phyloP scores from a whole-genome alignment of 1,140 invertebrate species.

The Papilio glaucus region DNA sequence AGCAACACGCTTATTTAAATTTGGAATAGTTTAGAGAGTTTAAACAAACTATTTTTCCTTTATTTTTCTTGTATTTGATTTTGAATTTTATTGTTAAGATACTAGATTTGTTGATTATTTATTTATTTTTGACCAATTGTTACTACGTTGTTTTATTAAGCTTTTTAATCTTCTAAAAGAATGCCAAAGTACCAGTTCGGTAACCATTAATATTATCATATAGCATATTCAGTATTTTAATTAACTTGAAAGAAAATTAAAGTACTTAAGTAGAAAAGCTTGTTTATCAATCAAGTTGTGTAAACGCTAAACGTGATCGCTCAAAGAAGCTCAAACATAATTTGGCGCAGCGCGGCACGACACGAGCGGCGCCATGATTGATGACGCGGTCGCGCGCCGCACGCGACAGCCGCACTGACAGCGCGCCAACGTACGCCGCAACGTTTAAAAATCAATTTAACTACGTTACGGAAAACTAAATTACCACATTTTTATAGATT shows the following conservation, averaged over 20 bases:
- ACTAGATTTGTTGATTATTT: too few species aligned
- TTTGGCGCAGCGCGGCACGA: constrained; percentile 13
- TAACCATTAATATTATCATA: neutral
- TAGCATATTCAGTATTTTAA: neutral
- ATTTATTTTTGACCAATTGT: too few species aligned
- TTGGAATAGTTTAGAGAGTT: too few species aligned
- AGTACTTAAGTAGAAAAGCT: constrained; percentile 10
- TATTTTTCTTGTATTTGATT: too few species aligned
- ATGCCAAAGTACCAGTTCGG: neutral
- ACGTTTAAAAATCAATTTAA: neutral
- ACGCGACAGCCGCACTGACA: neutral
- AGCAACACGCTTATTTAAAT: too few species aligned
- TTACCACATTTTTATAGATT: too few species aligned
- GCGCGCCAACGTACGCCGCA: neutral
- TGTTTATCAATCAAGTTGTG: constrained; percentile 33
- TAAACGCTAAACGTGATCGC: constrained; percentile 28
- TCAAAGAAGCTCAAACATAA: constrained; percentile 36
- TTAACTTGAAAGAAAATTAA: constrained; percentile 28
- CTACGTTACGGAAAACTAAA: neutral
- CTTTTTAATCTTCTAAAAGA: neutral
- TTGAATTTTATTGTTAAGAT: too few species aligned
- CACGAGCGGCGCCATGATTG: constrained; percentile 24
- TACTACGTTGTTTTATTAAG: too few species aligned
- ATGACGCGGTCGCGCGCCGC: constrained; percentile 33
- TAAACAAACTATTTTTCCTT: too few species aligned